A percentile compares a stretch with the other conserved stretches of the same genome.
These are phyloP conservation scores for Portunus trituberculatus DNA, from an alignment of 1,140 invertebrate species.

Conservation along the genomic window DNA sequence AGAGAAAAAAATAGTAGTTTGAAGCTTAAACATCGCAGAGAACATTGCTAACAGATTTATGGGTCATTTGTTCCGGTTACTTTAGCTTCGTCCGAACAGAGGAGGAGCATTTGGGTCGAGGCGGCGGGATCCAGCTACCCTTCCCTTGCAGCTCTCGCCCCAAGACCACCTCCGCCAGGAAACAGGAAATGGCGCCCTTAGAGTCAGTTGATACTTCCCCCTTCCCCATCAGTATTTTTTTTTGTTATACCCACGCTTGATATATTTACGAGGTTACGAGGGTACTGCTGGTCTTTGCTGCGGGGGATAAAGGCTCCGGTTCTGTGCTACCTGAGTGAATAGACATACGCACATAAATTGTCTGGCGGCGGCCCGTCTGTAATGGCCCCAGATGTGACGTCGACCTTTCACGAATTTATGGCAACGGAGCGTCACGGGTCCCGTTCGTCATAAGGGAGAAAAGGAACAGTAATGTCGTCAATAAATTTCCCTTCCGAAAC, in stretches of 20 bases:
- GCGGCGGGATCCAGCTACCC: neutral
- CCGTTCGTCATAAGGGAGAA: conserved; percentile 76
- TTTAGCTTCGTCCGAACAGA: conserved; percentile 21
- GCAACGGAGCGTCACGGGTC: conserved; percentile 70
- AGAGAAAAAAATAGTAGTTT: neutral
- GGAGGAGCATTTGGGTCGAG: neutral
- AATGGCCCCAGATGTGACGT: conserved; percentile 72
- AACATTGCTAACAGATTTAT: conserved; percentile 12
- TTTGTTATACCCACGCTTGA: conserved; percentile 27
- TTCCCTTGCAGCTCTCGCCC: neutral
- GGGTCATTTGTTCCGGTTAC: conserved; percentile 32
- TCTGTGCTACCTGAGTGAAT: conserved; percentile 66
- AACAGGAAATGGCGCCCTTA: conserved; percentile 37
- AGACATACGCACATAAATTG: conserved; percentile 70
- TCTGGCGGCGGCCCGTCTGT: conserved; percentile 56
- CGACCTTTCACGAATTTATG: conserved; percentile 71
- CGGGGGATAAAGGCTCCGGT: conserved; percentile 54
- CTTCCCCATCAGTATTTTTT: conserved; percentile 21
- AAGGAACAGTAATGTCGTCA: conserved; percentile 73
- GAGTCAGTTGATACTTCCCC: conserved; percentile 43
- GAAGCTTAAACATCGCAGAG: conserved; percentile 21
- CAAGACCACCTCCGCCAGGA: conserved; percentile 3
- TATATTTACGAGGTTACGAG: conserved; percentile 66
- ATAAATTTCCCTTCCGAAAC: conserved; percentile 74
- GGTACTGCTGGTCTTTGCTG: conserved; percentile 39